phyloP scores from a whole-genome alignment of 2,113 vertebrate genomes.

The Mustela nigripes region DNA sequence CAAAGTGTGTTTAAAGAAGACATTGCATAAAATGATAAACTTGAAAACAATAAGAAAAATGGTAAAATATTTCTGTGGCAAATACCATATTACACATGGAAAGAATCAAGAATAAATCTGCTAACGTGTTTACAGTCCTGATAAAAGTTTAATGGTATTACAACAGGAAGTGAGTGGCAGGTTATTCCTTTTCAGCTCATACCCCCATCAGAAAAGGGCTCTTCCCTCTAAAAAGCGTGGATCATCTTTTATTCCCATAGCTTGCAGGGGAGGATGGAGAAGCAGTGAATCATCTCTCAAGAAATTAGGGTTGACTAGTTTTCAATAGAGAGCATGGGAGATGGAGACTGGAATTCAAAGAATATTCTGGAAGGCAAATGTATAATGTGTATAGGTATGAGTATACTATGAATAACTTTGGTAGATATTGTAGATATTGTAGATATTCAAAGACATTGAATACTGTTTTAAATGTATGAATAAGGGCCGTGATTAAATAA shows the following conservation, averaged over 20 bases:
- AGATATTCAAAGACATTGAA: conserved; percentile 1
- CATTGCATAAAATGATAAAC: background rate
- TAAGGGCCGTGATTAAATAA: background rate
- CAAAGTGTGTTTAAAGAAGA: background rate
- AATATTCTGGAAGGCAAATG: background rate
- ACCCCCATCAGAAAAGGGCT: background rate
- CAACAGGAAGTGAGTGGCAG: background rate
- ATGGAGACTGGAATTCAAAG: background rate
- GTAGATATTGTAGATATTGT: background rate
- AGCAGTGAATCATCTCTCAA: background rate
- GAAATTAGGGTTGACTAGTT: background rate
- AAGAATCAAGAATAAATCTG: background rate
- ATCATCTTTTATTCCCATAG: background rate
- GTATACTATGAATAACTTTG: background rate
- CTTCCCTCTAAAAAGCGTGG: background rate
- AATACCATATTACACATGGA: background rate
- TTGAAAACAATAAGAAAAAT: background rate
- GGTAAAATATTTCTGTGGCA: background rate
- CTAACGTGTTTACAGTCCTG: background rate
- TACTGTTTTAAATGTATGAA: background rate
- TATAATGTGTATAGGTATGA: background rate
- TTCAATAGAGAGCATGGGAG: background rate
- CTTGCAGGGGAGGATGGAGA: background rate
- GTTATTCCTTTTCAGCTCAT: background rate
- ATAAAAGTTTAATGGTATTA: background rate